Base-by-base conservation (phyloP, 37 sponge, comb jelly and placozoan species). In the Diacarnus erythraeanus region DNA sequence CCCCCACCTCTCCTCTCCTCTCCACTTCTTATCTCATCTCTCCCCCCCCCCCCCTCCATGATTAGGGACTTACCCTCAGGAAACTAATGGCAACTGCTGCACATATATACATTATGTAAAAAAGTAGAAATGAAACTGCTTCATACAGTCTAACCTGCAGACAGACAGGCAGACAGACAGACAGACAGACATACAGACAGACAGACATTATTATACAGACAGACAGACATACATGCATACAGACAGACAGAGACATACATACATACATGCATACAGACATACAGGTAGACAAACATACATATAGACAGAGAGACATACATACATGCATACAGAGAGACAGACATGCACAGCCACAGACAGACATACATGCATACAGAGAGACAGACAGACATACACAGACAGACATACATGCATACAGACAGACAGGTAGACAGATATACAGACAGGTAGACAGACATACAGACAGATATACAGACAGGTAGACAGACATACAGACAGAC, bases 21-120 rank as follows among this genome's bases (percentile, higher is more conserved):
- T 64, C 65, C n/a, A 22, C n/a, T 27, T 64, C 65, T 64, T 27
- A 26, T 27, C n/a, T 27, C n/a, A 22, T 64, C 65, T 64, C 65
- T 64, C 65, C n/a, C 65, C n/a, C 65, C n/a, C 65, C n/a, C 65
- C n/a, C 65, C n/a, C 65, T 64, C 65, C 18, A 30, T 31, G 30
- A 2, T 3, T 30, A 65, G 34, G 31, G 36, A 35, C 92, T 87
- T 47, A 87, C 88, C 33, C 80, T 74, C 0, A 85, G 31, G 76
- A 78, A 92, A 22, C 80, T 57, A 26, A 92, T 56, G 56, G 51
- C 38, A 1, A 95, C 87, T 0, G 81, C 93, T 22, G 78, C 75
- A 15, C 37, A 84, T 44, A 95, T 92, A 72, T 95, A 95, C 25
- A 74, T 0, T 42, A 95, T 20, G 61, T 95, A 95, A 39, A 92